Evolutionary conservation across 2,113 vertebrate genomes (phyloP).

Genomic region (Alectura lathami): DNA sequence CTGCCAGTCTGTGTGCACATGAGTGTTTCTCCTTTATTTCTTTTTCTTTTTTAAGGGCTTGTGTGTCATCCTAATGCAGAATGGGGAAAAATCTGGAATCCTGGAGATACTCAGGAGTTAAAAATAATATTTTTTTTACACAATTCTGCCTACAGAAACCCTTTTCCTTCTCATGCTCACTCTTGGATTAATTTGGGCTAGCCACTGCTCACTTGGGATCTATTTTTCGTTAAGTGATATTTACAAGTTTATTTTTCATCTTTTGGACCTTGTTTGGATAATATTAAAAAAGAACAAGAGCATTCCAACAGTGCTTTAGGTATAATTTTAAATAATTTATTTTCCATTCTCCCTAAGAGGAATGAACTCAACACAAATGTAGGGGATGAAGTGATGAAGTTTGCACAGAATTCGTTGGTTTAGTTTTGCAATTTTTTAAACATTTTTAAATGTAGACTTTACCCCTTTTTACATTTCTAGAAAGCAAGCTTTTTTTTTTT

Average conservation of each 20-base stretch:
- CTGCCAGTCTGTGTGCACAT: not conserved
- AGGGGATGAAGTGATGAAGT: not conserved
- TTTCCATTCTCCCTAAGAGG: not conserved
- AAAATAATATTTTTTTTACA: not conserved
- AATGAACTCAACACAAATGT: not conserved
- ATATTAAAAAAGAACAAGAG: not conserved
- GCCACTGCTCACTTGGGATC: not conserved
- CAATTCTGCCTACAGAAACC: not conserved
- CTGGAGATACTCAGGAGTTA: not conserved
- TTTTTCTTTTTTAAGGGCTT: not conserved
- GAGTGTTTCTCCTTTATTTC: not conserved
- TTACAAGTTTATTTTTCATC: not conserved
- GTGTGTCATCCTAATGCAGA: not conserved
- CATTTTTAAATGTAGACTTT: not conserved
- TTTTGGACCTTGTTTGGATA: not conserved
- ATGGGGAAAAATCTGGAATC: not conserved
- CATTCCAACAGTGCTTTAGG: rapidly evolving
- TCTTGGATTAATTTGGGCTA: not conserved
- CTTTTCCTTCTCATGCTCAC: not conserved
- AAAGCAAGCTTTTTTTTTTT: not conserved
- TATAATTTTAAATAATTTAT: not conserved
- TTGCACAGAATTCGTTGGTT: not conserved
- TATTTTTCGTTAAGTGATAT: not conserved
- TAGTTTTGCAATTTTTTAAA: not conserved
- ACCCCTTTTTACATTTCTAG: not conserved